These are phyloP conservation scores for Isurus oxyrinchus DNA, from an alignment of 2,113 vertebrate genomes.

Conservation along the genomic window DNA sequence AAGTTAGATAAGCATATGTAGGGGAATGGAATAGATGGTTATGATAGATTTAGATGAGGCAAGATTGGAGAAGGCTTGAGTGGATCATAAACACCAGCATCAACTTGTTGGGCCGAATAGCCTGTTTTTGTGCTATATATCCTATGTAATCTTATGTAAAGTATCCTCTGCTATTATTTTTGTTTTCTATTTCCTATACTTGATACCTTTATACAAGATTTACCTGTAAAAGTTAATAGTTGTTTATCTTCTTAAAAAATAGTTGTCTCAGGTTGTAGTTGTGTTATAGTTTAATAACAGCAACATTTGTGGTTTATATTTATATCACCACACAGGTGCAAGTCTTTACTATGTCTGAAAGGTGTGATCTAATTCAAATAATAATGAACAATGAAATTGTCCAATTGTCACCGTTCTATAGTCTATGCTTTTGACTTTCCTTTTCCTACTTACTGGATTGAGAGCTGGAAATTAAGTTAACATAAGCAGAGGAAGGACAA, in stretches of 20 bases:
- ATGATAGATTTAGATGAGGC: not conserved
- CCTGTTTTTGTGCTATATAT: not conserved
- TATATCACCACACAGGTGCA: not conserved
- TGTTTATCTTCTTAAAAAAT: not conserved
- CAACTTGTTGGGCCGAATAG: not conserved
- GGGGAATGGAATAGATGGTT: not conserved
- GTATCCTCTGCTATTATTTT: not conserved
- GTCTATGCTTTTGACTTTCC: not conserved
- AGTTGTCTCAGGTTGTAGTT: not conserved
- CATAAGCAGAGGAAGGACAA: not conserved
- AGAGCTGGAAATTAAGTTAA: not conserved
- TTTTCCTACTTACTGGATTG: no score
- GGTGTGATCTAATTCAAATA: not conserved
- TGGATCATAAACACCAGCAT: not conserved
- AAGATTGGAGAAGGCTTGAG: not conserved
- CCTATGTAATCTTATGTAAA: not conserved
- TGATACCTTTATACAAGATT: not conserved
- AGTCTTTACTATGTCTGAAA: not conserved
- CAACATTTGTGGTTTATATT: no score
- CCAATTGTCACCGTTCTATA: not conserved
- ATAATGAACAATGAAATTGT: not conserved
- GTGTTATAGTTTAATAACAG: not conserved
- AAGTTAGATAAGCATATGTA: not conserved
- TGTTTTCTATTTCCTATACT: not conserved
- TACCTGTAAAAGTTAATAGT: not conserved